Evolutionary conservation across 2,797 vertebrate species (phyloP).

Genomic region (Mycteria americana): DNA sequence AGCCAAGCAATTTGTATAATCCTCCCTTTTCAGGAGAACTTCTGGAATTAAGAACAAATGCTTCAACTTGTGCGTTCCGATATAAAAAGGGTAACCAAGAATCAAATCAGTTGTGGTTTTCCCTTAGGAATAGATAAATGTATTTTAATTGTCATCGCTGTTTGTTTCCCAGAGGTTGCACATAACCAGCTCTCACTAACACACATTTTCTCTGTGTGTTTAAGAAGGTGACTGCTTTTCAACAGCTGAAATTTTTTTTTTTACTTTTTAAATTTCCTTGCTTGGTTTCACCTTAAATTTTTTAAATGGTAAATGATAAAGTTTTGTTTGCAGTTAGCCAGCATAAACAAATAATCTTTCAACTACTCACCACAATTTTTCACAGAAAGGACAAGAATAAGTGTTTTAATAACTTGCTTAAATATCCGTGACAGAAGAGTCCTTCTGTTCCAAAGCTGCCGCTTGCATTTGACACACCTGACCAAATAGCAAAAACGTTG

Average conservation of each 20-base stretch:
- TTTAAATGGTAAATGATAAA: background rate
- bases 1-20: background rate
- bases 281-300: background rate
- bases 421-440: background rate
- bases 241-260: background rate
- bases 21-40: background rate
- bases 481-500: background rate
- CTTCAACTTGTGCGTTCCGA: rapidly evolving
- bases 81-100: background rate
- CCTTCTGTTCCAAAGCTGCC: background rate
- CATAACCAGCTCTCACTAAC: background rate
- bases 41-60: background rate
- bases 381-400: constrained; percentile 13
- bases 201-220: background rate
- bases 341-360: background rate
- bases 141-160: background rate
- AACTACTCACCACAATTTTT: background rate
- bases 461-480: background rate
- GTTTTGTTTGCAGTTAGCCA: background rate
- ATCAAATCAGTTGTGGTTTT: background rate
- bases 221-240: background rate
- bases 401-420: constrained; percentile 34
- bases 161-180: background rate
- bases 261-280: background rate
- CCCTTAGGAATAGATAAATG: background rate